Evolutionary conservation across 2,113 vertebrate genomes (phyloP).

Genomic region (Natator depressus): DNA sequence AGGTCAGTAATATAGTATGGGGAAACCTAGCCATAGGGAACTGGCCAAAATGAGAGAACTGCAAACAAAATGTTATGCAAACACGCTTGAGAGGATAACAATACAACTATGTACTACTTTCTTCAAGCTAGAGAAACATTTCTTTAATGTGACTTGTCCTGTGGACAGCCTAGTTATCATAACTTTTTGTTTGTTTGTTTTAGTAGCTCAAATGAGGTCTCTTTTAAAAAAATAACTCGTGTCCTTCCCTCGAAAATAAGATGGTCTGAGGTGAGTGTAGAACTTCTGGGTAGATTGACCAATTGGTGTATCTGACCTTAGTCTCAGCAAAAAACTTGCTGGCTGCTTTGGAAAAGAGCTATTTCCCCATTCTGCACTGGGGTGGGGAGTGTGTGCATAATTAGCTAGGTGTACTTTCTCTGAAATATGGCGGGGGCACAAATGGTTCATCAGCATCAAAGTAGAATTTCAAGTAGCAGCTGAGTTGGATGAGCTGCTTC

Average conservation of each 20-base stretch:
- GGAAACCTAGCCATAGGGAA: background rate
- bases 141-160: background rate
- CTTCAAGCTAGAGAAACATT: background rate
- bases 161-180: background rate
- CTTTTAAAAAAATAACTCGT: background rate
- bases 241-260: background rate
- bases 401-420: background rate
- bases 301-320: fast-evolving
- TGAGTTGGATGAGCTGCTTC: background rate
- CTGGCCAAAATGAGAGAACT: background rate
- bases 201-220: background rate
- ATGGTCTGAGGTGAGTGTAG: background rate
- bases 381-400: fast-evolving
- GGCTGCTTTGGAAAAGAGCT: background rate
- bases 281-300: background rate
- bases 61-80: background rate
- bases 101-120: background rate
- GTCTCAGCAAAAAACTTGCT: background rate
- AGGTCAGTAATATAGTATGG: background rate
- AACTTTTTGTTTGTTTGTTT: background rate
- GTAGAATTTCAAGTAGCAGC: background rate
- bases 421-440: background rate
- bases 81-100: background rate
- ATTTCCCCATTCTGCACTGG: background rate
- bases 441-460: background rate